Evolutionary conservation across 2,113 vertebrate genomes (phyloP).

Genomic region (Steatornis caripensis): DNA sequence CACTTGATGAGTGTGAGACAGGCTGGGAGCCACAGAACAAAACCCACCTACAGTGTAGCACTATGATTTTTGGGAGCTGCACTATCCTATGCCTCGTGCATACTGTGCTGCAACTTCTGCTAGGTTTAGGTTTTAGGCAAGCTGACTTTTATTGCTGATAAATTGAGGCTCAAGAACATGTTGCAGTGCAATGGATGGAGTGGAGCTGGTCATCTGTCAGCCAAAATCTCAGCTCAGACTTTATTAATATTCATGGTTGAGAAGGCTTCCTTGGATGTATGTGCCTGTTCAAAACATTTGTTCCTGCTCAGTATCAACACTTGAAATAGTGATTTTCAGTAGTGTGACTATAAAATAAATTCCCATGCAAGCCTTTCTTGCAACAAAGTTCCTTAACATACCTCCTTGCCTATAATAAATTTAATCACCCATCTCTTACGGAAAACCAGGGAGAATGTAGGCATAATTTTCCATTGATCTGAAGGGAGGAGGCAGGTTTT

Average conservation of each 20-base stretch:
- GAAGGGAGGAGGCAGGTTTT: neutral
- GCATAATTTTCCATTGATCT: neutral
- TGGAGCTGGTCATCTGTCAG: slow-evolving; percentile 19
- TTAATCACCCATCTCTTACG: neutral
- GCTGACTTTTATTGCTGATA: neutral
- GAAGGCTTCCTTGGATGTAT: neutral
- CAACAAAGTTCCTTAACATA: neutral
- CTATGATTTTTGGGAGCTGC: neutral
- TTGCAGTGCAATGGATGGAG: neutral
- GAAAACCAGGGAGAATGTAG: neutral
- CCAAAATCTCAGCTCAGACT: neutral
- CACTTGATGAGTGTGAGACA: neutral
- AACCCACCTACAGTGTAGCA: neutral
- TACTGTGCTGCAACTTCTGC: neutral
- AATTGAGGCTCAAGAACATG: neutral
- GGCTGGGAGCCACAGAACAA: neutral
- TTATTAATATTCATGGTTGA: neutral
- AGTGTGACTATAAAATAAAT: neutral
- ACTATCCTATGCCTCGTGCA: neutral
- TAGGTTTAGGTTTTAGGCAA: neutral
- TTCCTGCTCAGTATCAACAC: neutral
- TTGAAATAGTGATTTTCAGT: neutral
- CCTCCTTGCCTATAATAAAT: neutral
- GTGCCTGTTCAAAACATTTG: neutral
- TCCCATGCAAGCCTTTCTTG: neutral